Conservation (phyloP, 2,888 invertebrate genomes). For the Agrotis puta region DNA sequence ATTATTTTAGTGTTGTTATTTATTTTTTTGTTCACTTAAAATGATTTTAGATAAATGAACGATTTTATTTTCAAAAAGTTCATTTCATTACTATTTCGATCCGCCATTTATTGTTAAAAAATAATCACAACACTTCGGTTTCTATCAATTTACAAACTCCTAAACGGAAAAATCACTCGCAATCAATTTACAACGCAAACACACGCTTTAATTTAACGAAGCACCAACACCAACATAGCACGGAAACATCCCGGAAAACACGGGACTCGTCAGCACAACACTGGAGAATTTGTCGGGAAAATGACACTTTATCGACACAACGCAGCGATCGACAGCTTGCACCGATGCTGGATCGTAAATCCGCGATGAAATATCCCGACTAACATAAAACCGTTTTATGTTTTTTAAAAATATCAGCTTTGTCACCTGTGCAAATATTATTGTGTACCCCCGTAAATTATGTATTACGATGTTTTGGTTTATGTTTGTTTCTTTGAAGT, state of each 20-base stretch:
- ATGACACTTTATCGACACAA: slow-evolving; percentile 73
- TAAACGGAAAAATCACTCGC: slow-evolving; percentile 1
- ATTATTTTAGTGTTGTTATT: too few species aligned
- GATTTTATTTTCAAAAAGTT: neutral
- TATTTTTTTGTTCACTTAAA: too few species aligned
- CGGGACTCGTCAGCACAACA: slow-evolving; percentile 63
- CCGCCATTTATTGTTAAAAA: neutral
- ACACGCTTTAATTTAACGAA: slow-evolving; percentile 44
- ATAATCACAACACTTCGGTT: neutral
- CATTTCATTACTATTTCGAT: neutral
- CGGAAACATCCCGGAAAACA: slow-evolving; percentile 55
- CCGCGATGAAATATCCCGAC: slow-evolving; percentile 63
- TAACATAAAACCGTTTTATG: slow-evolving; percentile 62
- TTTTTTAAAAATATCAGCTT: slow-evolving; percentile 55
- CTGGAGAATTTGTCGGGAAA: slow-evolving; percentile 73
- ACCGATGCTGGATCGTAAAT: slow-evolving; percentile 67
- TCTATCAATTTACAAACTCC: neutral
- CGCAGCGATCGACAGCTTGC: slow-evolving; percentile 60
- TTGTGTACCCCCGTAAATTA: slow-evolving; percentile 46
- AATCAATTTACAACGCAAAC: slow-evolving; percentile 8
- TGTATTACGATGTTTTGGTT: slow-evolving; percentile 32
- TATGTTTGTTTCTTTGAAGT: slow-evolving; percentile 16
- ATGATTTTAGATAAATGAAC: too few species aligned
- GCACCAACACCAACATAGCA: slow-evolving; percentile 20
- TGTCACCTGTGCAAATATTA: slow-evolving; percentile 56